Conservation (phyloP, 2,888 invertebrate species). For the Eugnorisma glareosa region DNA sequence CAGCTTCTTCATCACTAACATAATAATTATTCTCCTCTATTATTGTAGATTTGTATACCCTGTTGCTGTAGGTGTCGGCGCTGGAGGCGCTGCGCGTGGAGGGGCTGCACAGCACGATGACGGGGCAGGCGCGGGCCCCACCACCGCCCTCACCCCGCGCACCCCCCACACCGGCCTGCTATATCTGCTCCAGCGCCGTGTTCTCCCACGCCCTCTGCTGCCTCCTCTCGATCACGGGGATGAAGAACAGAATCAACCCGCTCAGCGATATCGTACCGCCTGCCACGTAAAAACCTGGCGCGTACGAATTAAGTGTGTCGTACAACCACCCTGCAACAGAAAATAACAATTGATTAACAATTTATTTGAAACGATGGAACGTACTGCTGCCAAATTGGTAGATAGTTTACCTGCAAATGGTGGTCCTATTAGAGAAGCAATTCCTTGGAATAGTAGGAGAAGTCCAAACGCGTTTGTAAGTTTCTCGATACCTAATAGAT, state of each 20-base stretch:
- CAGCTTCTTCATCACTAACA: constrained; percentile 74
- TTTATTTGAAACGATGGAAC: not conserved
- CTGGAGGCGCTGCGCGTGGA: constrained; percentile 79
- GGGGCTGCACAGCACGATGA: constrained; percentile 87
- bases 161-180: constrained; percentile 79
- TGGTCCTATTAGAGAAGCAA: constrained; percentile 97
- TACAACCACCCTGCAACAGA: constrained; percentile 94
- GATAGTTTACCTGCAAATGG: constrained; percentile 95
- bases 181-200: constrained; percentile 83
- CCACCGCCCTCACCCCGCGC: constrained; percentile 57
- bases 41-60: constrained; percentile 86
- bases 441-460: constrained; percentile 97
- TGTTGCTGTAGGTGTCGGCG: constrained; percentile 84
- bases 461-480: constrained; percentile 99
- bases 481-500: constrained; percentile 97
- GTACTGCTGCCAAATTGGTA: not conserved
- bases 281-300: constrained; percentile 96
- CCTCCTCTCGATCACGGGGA: constrained; percentile 93
- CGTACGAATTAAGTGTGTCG: constrained; percentile 94
- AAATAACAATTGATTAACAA: constrained; percentile 6
- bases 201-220: constrained; percentile 76
- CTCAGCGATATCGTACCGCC: constrained; percentile 96
- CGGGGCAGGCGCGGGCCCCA: constrained; percentile 71
- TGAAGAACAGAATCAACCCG: constrained; percentile 96
- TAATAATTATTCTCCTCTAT: constrained; percentile 80